Evolutionary conservation across 2,797 vertebrate genomes (phyloP), one percentile per base, ranked within the genome.

Genomic region (Lepus townsendii): DNA sequence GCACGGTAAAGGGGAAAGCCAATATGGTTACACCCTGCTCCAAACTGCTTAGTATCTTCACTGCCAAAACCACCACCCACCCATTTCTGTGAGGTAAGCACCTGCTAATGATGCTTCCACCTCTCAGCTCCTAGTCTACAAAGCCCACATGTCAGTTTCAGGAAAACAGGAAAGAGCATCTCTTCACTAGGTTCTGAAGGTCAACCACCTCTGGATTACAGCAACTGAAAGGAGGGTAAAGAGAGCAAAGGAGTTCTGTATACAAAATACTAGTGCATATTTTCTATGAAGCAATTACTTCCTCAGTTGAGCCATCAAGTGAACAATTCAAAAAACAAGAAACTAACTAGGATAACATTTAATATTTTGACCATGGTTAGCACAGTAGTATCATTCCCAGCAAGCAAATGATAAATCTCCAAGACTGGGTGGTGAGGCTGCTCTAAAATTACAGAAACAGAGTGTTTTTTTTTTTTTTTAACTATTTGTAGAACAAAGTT

Each of bases 61-160:
- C 0, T 78, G 75, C 68, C 82, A 92, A 50, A 57, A 87, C 16
- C 42, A 75, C 50, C 63, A 42, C 38, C 38, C 38, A 16, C 38
- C 78, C 63, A 50, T 65, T 91, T 95, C 88, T 92, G 54, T 77
- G 90, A 88, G 63, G 80, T 78, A 2, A 94, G 50, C 75, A 97
- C 90, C 89, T 93, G 84, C 26, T 75, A 65, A 66, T 20, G 57
- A 69, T 32, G 83, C 73, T 88, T 60, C 62, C 77, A 82, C 7
- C 65, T 20, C 72, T 50, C 38, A 88, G 16, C 27, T 63, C 35
- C 50, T 12, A 68, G 19, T 22, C 71, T 72, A 75, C 68, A 96
- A 96, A 95, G 94, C 71, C 90, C 90, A 96, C 47, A 83, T 57
- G 65, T 94, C 82, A 93, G 82, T 77, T 95, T 95, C 94, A 96